Conservation (phyloP, 2,113 vertebrate species). For the Elgaria multicarinata region DNA sequence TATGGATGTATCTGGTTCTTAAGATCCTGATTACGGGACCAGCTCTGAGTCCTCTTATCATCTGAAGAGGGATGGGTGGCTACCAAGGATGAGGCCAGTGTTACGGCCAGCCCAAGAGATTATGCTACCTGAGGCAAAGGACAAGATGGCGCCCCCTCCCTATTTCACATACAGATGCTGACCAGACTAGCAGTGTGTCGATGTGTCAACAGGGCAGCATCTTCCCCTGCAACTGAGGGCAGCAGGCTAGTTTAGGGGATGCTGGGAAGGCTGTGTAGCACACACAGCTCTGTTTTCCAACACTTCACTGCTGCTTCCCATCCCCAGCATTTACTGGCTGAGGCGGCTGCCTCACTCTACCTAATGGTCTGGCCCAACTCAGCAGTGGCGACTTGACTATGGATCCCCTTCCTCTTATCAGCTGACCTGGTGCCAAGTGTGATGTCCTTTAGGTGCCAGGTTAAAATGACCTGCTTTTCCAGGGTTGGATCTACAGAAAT, state of each 20-base stretch:
- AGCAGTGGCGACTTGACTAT: neutral
- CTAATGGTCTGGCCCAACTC: neutral
- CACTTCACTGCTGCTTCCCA: neutral
- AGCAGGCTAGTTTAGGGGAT: neutral
- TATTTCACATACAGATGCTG: neutral
- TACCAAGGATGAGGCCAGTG: neutral
- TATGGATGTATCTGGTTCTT: neutral
- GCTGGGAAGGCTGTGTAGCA: neutral
- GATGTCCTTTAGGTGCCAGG: neutral
- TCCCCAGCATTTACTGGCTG: neutral
- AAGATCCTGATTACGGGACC: neutral
- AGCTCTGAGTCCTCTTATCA: neutral
- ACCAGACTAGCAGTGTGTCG: neutral
- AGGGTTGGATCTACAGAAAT: neutral
- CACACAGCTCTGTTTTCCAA: neutral
- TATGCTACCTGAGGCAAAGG: neutral
- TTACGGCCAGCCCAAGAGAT: neutral
- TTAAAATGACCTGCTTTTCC: neutral
- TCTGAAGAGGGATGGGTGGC: neutral
- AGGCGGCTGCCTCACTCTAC: neutral
- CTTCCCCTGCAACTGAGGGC: neutral
- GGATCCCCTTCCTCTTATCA: neutral
- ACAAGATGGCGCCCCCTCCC: neutral
- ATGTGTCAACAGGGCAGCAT: too few relatives aligned
- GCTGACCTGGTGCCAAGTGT: neutral